Base-by-base conservation (phyloP, 1,140 invertebrate genomes). In the Heliconius melpomene region DNA sequence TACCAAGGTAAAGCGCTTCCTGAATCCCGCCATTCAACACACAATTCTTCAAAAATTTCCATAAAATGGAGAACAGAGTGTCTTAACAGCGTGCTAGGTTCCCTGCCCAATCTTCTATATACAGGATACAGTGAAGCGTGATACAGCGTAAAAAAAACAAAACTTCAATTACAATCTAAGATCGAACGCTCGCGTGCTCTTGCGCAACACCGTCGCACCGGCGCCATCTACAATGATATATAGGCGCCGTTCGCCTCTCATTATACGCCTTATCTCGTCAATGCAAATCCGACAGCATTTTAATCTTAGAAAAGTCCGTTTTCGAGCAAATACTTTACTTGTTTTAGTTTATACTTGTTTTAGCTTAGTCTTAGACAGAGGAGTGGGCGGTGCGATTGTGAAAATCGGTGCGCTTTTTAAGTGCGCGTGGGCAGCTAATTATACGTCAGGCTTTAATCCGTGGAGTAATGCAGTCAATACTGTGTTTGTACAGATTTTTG, bases 201-300 rank as follows among this genome's bases (percentile, higher is more conserved):
- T 92, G 84, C 85, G 88, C 88, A 90, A 89, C 81, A 80, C 83
- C 86, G 86, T 72, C 87, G 77, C 84, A 75, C 77, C 87, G 91
- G 91, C 91, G 91, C 91, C 91, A 90, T 91, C 90, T 92, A 90
- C 73, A 85, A 89, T 89, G 90, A 91, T 93, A 89, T 91, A 91
- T 84, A 83, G 91, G 88, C 90, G 90, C 89, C 88, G 81, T 82
- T 84, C 83, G 83, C 86, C 87, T 80, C 88, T 90, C 89, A 87
- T 74, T 74, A 74, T 74, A 74, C 54, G 57, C 83, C 84, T 90
- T 92, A 90, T 91, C 89, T 87, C 84, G 82, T 87, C 88, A 89
- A 91, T 92, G 91, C 90, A 92, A 93, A 93, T 93, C 88, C 85
- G 81, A 84, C 88, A 85, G 84, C 85, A 85, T 86, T 90, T 89